Conservation (phyloP, 2,888 invertebrate species). For the Ditylenchus weischeri region DNA sequence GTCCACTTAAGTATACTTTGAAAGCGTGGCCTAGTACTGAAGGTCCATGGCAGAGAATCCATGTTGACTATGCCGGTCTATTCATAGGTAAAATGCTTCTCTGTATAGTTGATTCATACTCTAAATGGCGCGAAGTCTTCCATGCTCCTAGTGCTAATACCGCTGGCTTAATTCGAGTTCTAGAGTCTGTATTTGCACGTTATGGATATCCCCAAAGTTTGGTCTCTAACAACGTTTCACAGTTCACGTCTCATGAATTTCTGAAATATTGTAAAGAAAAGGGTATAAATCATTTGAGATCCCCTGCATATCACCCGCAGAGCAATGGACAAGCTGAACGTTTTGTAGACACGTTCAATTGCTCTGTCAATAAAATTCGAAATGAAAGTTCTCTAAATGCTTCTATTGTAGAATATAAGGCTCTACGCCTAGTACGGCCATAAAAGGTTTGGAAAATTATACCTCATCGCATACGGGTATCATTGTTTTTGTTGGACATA, state of each 20-base stretch:
- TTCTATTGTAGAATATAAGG: too few relatives aligned
- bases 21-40: too few relatives aligned
- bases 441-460: too few relatives aligned
- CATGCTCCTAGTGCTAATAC: constrained; percentile 15
- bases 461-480: too few relatives aligned
- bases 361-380: neutral
- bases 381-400: too few relatives aligned
- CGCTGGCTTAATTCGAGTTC: constrained; percentile 18
- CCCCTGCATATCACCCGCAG: constrained; percentile 38
- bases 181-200: constrained; percentile 26
- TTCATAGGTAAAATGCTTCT: constrained; percentile 49
- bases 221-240: constrained; percentile 40
- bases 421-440: too few relatives aligned
- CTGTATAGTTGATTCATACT: constrained; percentile 59
- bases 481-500: too few relatives aligned
- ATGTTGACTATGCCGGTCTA: constrained; percentile 61
- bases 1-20: too few relatives aligned
- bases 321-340: too few relatives aligned
- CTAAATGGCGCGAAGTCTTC: constrained; percentile 60
- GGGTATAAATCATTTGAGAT: constrained; percentile 26
- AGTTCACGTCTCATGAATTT: constrained; percentile 33
- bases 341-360: constrained; percentile 34
- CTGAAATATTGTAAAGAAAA: constrained; percentile 18
- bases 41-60: too few relatives aligned
- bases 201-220: constrained; percentile 32